Evolutionary conservation across 2,113 vertebrate genomes (phyloP), one percentile per base, ranked within the genome.

Genomic region (Tapirus terrestris): DNA sequence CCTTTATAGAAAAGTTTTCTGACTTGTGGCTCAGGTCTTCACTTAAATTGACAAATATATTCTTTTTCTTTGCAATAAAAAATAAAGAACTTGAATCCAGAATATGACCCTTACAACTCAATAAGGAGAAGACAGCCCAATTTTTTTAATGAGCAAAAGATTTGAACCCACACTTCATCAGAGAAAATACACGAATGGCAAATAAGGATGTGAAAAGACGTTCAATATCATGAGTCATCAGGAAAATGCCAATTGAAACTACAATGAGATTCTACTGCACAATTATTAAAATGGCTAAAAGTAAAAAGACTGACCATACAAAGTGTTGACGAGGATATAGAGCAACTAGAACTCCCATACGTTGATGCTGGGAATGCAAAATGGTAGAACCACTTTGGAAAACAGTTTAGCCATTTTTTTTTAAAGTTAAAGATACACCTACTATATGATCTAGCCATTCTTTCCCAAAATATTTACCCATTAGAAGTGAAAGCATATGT

Each of bases 401-500:
- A 79, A 45, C 2, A 53, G 23, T 51, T 65, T 58, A 12, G 9
- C 29, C 23, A 27, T 80, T 70, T 73, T 67, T 67, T 83, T 67
- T 48, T 80, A 31, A 92, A 91, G 33, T 60, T 76, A 36, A 82
- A 87, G 1, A 60, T 60, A 56, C 8, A 25, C 21, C 67, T 81
- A 48, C 56, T 45, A 25, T 81, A 33, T 33, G 39, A 88, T 48
- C 27, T 13, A 73, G 29, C 13, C 58, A 73, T 81, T 90, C 36
- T 80, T 65, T 70, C 20, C 31, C 2, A 8, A 79, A 72, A 51
- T 80, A 72, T 86, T 58, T 85, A 85, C 36, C 39, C 25, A 31
- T 20, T 36, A 61, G 51, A 95, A 96, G 83, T 83, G 10, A 89
- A 94, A 96, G 58, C 9, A 75, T 36, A 29, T 23, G 43, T 85